A percentile compares a stretch with the other conserved stretches of the same genome.
These are phyloP conservation scores for Chrysina gloriosa DNA, from an alignment of 2,888 invertebrate genomes.

Conservation along the genomic window DNA sequence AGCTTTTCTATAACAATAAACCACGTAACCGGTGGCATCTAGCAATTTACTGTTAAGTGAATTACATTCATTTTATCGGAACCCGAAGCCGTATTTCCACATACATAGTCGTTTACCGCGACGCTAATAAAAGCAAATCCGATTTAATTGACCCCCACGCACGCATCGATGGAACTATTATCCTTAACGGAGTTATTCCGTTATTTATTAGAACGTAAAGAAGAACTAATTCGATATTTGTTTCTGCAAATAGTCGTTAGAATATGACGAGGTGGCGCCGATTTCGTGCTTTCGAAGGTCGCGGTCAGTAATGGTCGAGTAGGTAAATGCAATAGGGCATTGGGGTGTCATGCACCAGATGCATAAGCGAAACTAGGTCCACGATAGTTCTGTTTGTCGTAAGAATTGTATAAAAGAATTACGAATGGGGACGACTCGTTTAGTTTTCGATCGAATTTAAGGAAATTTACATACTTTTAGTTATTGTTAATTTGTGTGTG, in stretches of 20 bases:
- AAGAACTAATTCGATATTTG: background rate
- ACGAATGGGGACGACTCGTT: background rate
- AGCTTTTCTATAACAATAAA: no score
- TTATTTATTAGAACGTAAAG: slow-evolving; percentile 28
- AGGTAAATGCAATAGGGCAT: background rate
- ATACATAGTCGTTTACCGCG: no score
- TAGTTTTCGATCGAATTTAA: background rate
- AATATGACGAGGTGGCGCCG: slow-evolving; percentile 6
- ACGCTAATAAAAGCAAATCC: background rate
- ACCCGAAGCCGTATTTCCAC: no score
- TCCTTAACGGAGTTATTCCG: background rate
- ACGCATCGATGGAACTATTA: background rate
- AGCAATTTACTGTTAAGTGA: no score
- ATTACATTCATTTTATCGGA: no score
- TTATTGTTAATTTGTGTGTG: no score
- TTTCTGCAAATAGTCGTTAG: no score
- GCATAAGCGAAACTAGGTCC: slow-evolving; percentile 1
- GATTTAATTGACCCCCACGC: background rate
- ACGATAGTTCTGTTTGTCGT: background rate
- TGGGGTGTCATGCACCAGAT: slow-evolving; percentile 15
- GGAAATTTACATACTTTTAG: no score
- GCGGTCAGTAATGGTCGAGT: background rate
- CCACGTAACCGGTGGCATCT: no score
- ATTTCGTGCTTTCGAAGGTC: background rate
- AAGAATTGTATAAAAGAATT: background rate